These are phyloP conservation scores for Maconellicoccus hirsutus DNA, from an alignment of 1,140 invertebrate species.

Conservation along the genomic window DNA sequence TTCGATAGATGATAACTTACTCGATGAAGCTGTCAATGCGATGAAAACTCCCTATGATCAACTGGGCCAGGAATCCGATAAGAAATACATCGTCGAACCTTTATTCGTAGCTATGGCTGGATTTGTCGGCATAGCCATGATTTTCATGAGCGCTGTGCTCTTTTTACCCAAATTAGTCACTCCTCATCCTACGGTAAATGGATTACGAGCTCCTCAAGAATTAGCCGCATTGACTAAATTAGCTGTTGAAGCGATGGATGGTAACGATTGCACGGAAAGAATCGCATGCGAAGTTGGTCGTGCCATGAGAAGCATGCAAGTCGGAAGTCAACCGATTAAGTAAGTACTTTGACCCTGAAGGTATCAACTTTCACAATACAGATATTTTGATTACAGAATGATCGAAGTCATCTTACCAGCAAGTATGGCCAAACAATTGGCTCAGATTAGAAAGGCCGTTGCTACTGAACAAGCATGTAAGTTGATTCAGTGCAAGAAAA, in stretches of 20 bases:
- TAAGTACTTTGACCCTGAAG: conserved; percentile 22
- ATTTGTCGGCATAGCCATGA: conserved; percentile 38
- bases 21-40: neutral
- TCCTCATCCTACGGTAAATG: conserved; percentile 15
- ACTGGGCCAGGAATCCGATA: neutral
- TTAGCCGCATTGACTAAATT: conserved; percentile 29
- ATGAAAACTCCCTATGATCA: neutral
- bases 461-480: conserved; percentile 28
- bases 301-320: conserved; percentile 28
- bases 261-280: conserved; percentile 31
- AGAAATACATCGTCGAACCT: conserved; percentile 33
- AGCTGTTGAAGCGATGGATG: conserved; percentile 30
- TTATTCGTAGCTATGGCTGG: conserved; percentile 39
- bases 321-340: conserved; percentile 30
- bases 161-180: conserved; percentile 36
- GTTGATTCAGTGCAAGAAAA: conserved; percentile 28
- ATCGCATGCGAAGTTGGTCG: conserved; percentile 32
- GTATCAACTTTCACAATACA: no score
- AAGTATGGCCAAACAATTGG: conserved; percentile 27
- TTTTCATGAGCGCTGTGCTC: conserved; percentile 36
- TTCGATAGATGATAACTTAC: neutral
- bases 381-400: conserved; percentile 24
- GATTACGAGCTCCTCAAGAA: conserved; percentile 29
- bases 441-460: conserved; percentile 27
- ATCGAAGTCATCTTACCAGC: conserved; percentile 30